Evolutionary conservation across 2,797 vertebrate genomes (phyloP), one percentile per base, ranked within the genome.

Genomic region (Coccyzus lansbergi): DNA sequence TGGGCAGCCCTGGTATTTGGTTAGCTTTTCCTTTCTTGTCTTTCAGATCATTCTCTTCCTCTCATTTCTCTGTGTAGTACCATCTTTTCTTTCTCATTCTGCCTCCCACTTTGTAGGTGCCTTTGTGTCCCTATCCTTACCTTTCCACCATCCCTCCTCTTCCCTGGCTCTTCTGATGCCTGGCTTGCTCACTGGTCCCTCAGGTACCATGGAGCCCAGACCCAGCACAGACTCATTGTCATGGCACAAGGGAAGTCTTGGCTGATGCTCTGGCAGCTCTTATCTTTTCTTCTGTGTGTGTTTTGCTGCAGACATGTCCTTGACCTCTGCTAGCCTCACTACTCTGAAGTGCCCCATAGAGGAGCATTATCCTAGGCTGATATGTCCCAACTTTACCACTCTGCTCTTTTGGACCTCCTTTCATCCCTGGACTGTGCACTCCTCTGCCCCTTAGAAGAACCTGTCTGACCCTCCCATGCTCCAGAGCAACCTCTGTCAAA

Each of bases 71-170:
- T 52, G 4, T 76, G 34, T 91, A 86, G 67, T 55, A 33, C 28
- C 51, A 72, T 79, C 68, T 93, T 79, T 48, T 90, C 65, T 80
- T 83, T 69, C n/a, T 85, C 68, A 48, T 94, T 56, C 63, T 83
- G 58, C 76, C 24, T 83, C 42, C 92, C 46, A 13, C 58, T 78
- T 48, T 19, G 67, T 88, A 79, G 85, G 48, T 93, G 38, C 85
- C 55, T 88, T 86, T 84, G 44, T 79, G 59, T 88, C 69, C 29
- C 22, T 86, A 34, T 95, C 46, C 13, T 86, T 75, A 31, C 25
- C 38, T 81, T 83, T 75, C 42, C 16, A 10, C 28, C 28, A 81
- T 63, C 31, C 28, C 3, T 83, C 7, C 34, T 76, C 69, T 33
- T 25, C 65, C 42, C 62, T 91, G 72, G 56, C 65, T 74, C 51